phyloP scores from a whole-genome alignment of 2,797 vertebrate genomes.

The Poeciliopsis gracilis region DNA sequence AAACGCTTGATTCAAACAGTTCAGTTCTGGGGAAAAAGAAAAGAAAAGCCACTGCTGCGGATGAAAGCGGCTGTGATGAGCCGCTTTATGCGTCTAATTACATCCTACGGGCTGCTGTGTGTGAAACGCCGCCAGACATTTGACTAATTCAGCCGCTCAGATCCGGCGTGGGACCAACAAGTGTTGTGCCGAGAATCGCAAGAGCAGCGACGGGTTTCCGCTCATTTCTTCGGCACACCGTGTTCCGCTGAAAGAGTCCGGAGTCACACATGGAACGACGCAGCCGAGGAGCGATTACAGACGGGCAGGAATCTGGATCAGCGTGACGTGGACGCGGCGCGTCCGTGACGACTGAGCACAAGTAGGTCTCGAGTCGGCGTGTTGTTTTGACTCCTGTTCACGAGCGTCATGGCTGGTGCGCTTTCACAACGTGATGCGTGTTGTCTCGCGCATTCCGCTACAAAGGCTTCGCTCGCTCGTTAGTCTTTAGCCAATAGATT shows the following conservation, averaged over 20 bases:
- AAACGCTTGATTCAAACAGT: not conserved
- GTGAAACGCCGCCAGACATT: constrained; percentile 16
- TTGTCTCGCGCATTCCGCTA: constrained; percentile 50
- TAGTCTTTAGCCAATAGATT: constrained; percentile 50
- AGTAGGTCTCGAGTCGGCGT: not conserved
- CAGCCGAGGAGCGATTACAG: constrained; percentile 44
- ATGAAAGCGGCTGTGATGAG: constrained; percentile 6
- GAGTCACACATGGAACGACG: constrained; percentile 76
- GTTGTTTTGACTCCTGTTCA: not conserved
- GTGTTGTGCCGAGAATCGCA: too few relatives aligned
- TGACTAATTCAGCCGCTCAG: constrained; percentile 41
- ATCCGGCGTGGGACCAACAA: constrained; percentile 18
- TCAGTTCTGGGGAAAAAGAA: not conserved
- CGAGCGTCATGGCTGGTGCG: fast-evolving
- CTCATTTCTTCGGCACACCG: constrained; percentile 61
- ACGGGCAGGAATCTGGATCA: constrained; percentile 58
- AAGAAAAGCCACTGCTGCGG: not conserved
- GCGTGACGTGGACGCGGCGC: not conserved
- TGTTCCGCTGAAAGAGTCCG: constrained; percentile 58
- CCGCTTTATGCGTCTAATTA: constrained; percentile 19
- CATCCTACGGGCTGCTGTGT: constrained; percentile 4
- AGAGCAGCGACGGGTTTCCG: constrained; percentile 41
- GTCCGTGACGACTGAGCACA: fast-evolving
- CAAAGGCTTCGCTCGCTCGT: constrained; percentile 38
- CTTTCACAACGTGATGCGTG: constrained; percentile 2